Evolutionary conservation across 2,797 vertebrate species (phyloP), one percentile per base, ranked within the genome.

Genomic region (Carcharodon carcharias): DNA sequence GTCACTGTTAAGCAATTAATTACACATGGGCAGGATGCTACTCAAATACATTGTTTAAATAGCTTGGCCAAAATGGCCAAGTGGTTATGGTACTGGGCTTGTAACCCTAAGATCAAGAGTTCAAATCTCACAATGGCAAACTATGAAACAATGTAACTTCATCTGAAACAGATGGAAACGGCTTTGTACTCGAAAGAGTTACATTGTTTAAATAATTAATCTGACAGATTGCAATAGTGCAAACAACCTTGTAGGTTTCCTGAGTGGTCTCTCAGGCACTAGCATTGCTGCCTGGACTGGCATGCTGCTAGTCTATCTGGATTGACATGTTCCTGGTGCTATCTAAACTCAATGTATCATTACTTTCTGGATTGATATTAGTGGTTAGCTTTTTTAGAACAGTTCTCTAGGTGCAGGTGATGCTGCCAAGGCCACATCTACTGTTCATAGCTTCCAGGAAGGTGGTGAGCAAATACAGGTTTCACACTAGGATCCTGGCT

Each of bases 131-230:
- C n/a, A n/a, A n/a, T n/a, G n/a, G n/a, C n/a, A n/a, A n/a, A n/a
- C n/a, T n/a, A n/a, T n/a, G n/a, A n/a, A n/a, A n/a, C n/a, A n/a
- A n/a, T n/a, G n/a, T n/a, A n/a, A n/a, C n/a, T n/a, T n/a, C n/a
- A n/a, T n/a, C n/a, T n/a, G n/a, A n/a, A n/a, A n/a, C n/a, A n/a
- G n/a, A n/a, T n/a, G n/a, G n/a, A n/a, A n/a, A n/a, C n/a, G n/a
- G n/a, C n/a, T n/a, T n/a, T n/a, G n/a, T n/a, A n/a, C n/a, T n/a
- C n/a, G n/a, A n/a, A n/a, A n/a, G n/a, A n/a, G n/a, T n/a, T 56
- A 95, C 6, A 73, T 12, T 65, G 67, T 28, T 56, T 77, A 95
- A 73, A 77, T 95, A 95, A 95, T 73, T 95, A 73, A 95, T 16
- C 16, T 54, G 12, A 77, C 28, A 54, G 65, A 95, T n/a, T 45